A percentile compares a stretch with the other conserved stretches of the same genome.
Evolutionary conservation across 2,888 invertebrate genomes (phyloP).

Genomic region (Drosophila paranaensis): DNA sequence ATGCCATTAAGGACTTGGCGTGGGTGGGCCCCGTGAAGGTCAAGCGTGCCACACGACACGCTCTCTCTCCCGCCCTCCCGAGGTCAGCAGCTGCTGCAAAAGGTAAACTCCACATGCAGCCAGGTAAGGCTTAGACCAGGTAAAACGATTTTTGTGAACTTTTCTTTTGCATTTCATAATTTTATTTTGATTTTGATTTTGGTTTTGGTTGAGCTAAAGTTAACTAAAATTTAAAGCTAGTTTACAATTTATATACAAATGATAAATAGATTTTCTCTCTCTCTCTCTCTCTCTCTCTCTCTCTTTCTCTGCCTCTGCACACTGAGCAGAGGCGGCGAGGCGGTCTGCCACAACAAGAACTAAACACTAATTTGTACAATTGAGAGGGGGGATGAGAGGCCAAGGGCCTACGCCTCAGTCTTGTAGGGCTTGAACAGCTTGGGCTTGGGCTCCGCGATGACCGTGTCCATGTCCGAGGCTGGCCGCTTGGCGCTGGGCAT

Average conservation of each 20-base stretch:
- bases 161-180: slow-evolving; percentile 29
- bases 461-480: slow-evolving; percentile 69
- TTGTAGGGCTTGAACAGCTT: slow-evolving; percentile 92
- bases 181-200: too few relatives aligned
- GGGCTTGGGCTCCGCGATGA: slow-evolving; percentile 85
- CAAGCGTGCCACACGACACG: slow-evolving; percentile 37
- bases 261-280: slow-evolving; percentile 42
- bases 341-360: slow-evolving; percentile 22
- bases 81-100: slow-evolving; percentile 19
- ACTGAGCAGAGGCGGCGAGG: slow-evolving; percentile 29
- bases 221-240: slow-evolving; percentile 48
- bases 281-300: too few relatives aligned
- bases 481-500: slow-evolving; percentile 76
- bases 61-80: neutral
- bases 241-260: slow-evolving; percentile 49
- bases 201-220: slow-evolving; percentile 33
- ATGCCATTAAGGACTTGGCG: slow-evolving; percentile 60
- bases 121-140: slow-evolving; percentile 6
- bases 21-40: slow-evolving; percentile 57
- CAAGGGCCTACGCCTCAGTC: slow-evolving; percentile 81
- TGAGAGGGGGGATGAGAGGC: slow-evolving; percentile 11
- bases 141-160: neutral
- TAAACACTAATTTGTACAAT: slow-evolving; percentile 80
- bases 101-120: slow-evolving; percentile 8
- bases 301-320: slow-evolving; percentile 46